Base-by-base conservation (phyloP, 2,888 invertebrate genomes). In the Monoplex corrugatus region DNA sequence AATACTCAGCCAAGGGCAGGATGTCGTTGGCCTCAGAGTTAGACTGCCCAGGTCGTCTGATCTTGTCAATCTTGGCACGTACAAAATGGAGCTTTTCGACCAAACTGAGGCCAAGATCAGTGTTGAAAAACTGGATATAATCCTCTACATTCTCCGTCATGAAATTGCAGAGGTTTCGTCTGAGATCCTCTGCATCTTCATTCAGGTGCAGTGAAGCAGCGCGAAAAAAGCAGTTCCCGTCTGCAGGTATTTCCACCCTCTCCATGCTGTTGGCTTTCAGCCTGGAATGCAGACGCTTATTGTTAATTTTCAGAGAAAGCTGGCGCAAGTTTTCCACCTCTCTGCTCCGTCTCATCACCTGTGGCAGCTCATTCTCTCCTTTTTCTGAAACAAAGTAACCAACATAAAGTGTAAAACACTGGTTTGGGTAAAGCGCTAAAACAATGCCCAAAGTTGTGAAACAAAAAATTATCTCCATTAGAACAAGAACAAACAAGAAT, bases 1-100 rank as follows among this genome's bases (percentile, higher is more conserved):
- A 38, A 23, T 75, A 75, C n/a, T 75, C n/a, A 1, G 38, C 75
- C 35, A 35, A 38, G 40, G 78, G 78, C 78, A 78, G 78, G 43
- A 78, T 78, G 40, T 78, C 78, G 10, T 40, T 78, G 40, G 78
- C 78, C 78, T 78, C 40, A n/a, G n/a, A n/a, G n/a, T n/a, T n/a
- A n/a, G n/a, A n/a, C n/a, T n/a, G n/a, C n/a, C n/a, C n/a, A n/a
- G n/a, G n/a, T n/a, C n/a, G n/a, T n/a, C n/a, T n/a, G n/a, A n/a
- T n/a, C n/a, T n/a, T n/a, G n/a, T n/a, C n/a, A n/a, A n/a, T n/a
- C n/a, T n/a, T n/a, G n/a, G n/a, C n/a, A n/a, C n/a, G n/a, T n/a
- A n/a, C n/a, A n/a, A n/a, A n/a, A n/a, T n/a, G n/a, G n/a, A n/a
- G n/a, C n/a, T n/a, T n/a, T n/a, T n/a, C n/a, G n/a, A n/a, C n/a